Evolutionary conservation across 2,888 invertebrate species (phyloP), one percentile per base, ranked within the genome.

Genomic region (Teleiodes luculella): DNA sequence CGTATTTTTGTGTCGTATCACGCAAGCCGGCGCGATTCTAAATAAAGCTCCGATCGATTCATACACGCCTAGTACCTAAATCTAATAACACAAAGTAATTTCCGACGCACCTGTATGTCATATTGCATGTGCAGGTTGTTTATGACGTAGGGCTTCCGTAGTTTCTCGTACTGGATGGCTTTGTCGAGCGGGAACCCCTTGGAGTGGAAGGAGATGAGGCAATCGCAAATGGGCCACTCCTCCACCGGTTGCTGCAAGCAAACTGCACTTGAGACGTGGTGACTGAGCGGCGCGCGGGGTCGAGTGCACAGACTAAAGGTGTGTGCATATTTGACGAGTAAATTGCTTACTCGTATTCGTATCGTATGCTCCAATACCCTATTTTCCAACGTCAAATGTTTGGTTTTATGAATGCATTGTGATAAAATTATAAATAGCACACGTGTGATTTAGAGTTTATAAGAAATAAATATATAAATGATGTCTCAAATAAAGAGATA

Each of bases 111-210:
- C 91, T 96, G 98, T 73, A 99, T 96, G 80, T 97, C 97, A 86
- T 97, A 99, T 83, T 99, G 99, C 95, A 98, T 97, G 72, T 97
- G 96, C 65, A 99, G 92, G 90, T 99, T 98, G 84, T 99, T 99
- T 68, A 99, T 97, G 62, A 98, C 96, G 79, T 98, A 99, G 0
- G 99, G 99, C 80, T 96, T 96, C 64, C 98, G 92, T 56, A 98
- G 90, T 72, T 95, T 95, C 53, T 98, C 96, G 87, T 99, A 99
- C 72, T 95, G 95, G 68, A 99, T 97, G 28, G 99, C 99, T 90
- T 99, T 99, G 74, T 98, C 97, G 60, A 99, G 90, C 0, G 99
- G 99, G 86, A 99, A 99, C 35, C 99, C 98, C 86, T 97, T 97
- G 3, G 98, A 98, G 85, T 98, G 98, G 85, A 99, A 99, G 53